phyloP scores from a whole-genome alignment of 1,140 invertebrate genomes.

The Meloidogyne exigua region DNA sequence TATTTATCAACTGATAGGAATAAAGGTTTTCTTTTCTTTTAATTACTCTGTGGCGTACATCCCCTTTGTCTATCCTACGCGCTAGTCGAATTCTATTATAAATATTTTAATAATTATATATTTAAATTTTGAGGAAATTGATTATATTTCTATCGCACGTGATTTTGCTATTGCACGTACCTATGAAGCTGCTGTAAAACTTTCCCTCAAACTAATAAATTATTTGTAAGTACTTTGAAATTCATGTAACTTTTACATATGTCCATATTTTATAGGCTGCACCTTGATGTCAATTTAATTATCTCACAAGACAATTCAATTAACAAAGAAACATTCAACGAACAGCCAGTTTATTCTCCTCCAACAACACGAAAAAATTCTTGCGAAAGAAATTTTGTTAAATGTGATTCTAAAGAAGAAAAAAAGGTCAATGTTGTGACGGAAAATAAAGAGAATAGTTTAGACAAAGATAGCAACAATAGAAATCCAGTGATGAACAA shows the following conservation, averaged over 20 bases:
- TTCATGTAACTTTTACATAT: not conserved
- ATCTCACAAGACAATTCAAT: not conserved
- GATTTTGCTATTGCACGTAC: constrained; percentile 18
- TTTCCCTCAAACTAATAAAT: constrained; percentile 7
- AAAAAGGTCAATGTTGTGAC: not conserved
- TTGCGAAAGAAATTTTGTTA: not conserved
- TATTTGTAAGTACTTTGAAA: constrained; percentile 6
- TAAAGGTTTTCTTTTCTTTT: not conserved
- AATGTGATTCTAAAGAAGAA: not conserved
- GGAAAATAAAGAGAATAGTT: not conserved
- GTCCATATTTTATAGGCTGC: not conserved
- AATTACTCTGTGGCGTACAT: not conserved
- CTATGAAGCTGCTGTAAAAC: constrained; percentile 15
- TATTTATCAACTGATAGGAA: constrained; percentile 4
- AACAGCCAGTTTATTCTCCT: not conserved
- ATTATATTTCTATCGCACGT: constrained; percentile 19
- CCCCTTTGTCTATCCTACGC: not conserved
- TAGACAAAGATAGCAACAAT: constrained; percentile 1
- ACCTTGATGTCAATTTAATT: constrained; percentile 8
- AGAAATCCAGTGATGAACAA: not conserved
- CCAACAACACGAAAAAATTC: not conserved
- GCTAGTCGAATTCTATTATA: no score
- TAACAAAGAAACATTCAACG: not conserved
- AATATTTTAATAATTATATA: not conserved
- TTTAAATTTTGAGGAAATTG: constrained; percentile 1